These are phyloP conservation scores for Schizopygopsis malacanthus DNA, from an alignment of 2,797 vertebrate genomes.

Conservation along the genomic window DNA sequence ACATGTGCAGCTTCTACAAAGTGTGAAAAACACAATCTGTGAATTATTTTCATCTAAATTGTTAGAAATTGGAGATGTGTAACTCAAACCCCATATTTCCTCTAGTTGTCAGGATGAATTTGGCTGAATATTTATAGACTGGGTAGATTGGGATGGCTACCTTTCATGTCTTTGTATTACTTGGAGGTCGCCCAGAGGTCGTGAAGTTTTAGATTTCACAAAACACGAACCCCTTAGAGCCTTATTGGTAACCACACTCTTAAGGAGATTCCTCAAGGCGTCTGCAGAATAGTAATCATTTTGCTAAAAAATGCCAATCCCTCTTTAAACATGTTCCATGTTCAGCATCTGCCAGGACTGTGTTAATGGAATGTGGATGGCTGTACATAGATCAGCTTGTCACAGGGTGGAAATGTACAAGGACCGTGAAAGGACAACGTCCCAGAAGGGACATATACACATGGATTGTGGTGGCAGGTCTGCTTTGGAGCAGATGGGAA, in stretches of 20 bases:
- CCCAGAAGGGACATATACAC: background rate
- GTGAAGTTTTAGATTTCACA: conserved; percentile 49
- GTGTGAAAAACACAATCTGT: conserved; percentile 8
- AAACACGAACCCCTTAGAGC: conserved; percentile 31
- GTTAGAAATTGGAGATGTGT: conserved; percentile 36
- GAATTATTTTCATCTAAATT: conserved; percentile 28
- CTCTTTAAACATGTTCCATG: background rate
- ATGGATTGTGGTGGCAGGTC: conserved; percentile 8
- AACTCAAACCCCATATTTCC: conserved; percentile 31
- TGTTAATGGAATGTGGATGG: conserved; percentile 16
- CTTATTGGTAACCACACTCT: conserved; percentile 33
- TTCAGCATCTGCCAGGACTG: background rate
- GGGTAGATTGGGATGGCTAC: conserved; percentile 30
- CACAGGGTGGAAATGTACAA: background rate
- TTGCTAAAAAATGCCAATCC: conserved; percentile 10
- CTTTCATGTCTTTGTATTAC: conserved; percentile 32
- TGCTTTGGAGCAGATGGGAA: conserved; percentile 31
- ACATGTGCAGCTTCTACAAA: background rate
- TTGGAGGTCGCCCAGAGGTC: conserved; percentile 22
- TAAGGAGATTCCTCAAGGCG: conserved; percentile 4
- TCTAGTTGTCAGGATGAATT: conserved; percentile 18
- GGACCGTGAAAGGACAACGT: background rate
- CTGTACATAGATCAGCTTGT: conserved; percentile 2
- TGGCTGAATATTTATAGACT: conserved; percentile 21
- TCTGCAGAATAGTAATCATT: conserved; percentile 11